Conservation (phyloP, 2,888 invertebrate genomes). For the Lasioglossum oenotherae region DNA sequence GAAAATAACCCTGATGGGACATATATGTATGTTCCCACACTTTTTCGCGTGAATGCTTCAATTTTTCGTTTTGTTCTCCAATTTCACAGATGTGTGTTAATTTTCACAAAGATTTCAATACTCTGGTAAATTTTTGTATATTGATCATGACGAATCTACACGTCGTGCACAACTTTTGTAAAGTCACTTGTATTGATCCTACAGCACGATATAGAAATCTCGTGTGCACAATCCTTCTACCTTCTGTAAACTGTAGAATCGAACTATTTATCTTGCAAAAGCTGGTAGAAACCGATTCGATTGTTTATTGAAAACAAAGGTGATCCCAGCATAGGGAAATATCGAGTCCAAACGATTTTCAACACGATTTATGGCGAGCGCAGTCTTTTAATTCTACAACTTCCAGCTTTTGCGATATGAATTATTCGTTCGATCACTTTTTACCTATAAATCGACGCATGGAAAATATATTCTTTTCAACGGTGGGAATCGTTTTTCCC, state of each 20-base stretch:
- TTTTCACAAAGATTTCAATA: not conserved
- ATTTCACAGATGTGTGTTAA: not conserved
- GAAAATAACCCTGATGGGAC: not conserved
- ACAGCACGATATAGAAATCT: not conserved
- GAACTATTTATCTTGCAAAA: not conserved
- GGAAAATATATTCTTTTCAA: not conserved
- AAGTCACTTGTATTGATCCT: not conserved
- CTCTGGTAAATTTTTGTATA: not conserved
- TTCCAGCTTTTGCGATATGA: not conserved
- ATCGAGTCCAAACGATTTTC: not conserved
- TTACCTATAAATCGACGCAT: not conserved
- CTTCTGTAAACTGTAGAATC: not conserved
- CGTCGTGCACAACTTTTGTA: not conserved
- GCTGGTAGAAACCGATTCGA: not conserved
- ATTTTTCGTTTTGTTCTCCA: not conserved
- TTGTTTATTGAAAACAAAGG: slow-evolving; percentile 11
- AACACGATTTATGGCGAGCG: not conserved
- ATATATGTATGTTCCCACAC: not conserved
- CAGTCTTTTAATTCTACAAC: not conserved
- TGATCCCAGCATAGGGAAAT: not conserved
- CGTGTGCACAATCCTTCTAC: not conserved
- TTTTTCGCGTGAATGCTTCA: not conserved
- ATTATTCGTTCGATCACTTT: not conserved
- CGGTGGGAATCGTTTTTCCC: not conserved
- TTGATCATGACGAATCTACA: not conserved